These are phyloP conservation scores for Platysternon megacephalum DNA, from an alignment of 2,113 vertebrate genomes.

Conservation along the genomic window DNA sequence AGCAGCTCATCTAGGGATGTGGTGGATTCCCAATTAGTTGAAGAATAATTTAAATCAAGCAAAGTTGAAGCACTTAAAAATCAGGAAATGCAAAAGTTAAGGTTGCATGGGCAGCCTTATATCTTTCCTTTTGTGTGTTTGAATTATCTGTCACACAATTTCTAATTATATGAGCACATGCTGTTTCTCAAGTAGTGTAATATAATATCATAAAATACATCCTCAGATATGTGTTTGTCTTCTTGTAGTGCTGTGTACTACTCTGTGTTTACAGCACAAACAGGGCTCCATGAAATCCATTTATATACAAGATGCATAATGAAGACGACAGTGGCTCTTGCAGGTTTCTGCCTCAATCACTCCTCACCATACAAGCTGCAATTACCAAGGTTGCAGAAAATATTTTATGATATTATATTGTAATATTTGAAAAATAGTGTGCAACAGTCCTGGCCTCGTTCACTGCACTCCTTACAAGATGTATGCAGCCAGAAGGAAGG, in stretches of 20 bases:
- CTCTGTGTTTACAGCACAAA: neutral
- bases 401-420: neutral
- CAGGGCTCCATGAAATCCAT: neutral
- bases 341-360: neutral
- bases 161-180: neutral
- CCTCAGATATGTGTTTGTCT: neutral
- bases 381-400: neutral
- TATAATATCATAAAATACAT: neutral
- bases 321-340: neutral
- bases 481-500: neutral
- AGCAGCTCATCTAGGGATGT: neutral
- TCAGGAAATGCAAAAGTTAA: neutral
- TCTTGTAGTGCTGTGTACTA: neutral
- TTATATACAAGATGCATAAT: neutral
- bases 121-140: neutral
- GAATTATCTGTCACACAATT: neutral
- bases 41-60: neutral
- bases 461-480: neutral
- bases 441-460: neutral
- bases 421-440: neutral
- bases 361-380: neutral
- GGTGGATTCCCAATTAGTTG: neutral
- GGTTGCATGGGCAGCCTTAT: neutral
- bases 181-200: neutral
- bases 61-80: neutral